Evolutionary conservation across 2,888 invertebrate species (phyloP), one percentile per base, ranked within the genome.

Genomic region (Parthenolecanium corni): DNA sequence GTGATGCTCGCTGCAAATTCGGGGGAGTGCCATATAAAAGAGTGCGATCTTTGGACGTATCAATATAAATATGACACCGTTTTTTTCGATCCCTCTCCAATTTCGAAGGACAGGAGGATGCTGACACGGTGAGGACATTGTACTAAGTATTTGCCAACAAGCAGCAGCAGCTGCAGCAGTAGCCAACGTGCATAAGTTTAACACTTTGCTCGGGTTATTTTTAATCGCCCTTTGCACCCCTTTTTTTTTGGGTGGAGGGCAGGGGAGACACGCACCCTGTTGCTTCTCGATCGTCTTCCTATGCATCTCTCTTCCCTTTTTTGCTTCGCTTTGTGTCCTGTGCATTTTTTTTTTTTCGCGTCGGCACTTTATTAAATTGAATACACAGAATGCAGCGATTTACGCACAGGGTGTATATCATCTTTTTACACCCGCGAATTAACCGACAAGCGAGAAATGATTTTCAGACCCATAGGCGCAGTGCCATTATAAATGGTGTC

Each of bases 191-290:
- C 36, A 36, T 46, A 58, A 49, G 49, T 16, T 58, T 47, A 25
- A 49, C 58, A 58, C 38, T 47, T 49, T 47, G 31, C 49, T 58
- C 49, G 47, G 58, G 47, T 58, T 58, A 46, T 58, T 58, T 58
- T 58, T 58, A 58, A 58, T 58, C 58, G 47, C 58, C 58, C 58
- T 58, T 58, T 46, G 58, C 58, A 58, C 58, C 58, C 58, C 38
- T n/a, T n/a, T n/a, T n/a, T n/a, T n/a, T n/a, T 46, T 24, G 52
- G 24, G 18, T 49, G 49, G 49, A 36, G 49, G 47, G 58, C 49
- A 58, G 49, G 49, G 47, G 58, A 31, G 49, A 36, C 46, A 57
- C 36, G 58, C 58, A 49, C 46, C 58, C 58, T 58, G 58, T 58
- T 58, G 58, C 58, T 58, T 58, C 44, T 58, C 23, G n/a, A 25